Percentiles rank a stretch among this genome's conserved stretches.
These are phyloP conservation scores for Pollicipes pollicipes DNA, from an alignment of 1,140 invertebrate species.

Conservation along the genomic window DNA sequence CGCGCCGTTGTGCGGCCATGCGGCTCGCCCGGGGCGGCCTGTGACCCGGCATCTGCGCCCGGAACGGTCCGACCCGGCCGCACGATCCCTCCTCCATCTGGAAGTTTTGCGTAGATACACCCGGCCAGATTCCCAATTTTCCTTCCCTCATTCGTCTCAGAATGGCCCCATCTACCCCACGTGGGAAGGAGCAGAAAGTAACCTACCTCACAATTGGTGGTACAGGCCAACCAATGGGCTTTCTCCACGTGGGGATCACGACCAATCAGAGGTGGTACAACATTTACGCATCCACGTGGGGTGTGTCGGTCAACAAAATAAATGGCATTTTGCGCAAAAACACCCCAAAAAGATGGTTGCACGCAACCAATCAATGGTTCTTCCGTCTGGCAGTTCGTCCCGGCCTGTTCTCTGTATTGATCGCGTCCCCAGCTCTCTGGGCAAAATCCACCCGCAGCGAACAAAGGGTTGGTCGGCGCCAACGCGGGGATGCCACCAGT, in stretches of 20 bases:
- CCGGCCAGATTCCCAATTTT: not conserved
- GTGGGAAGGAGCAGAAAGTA: too few relatives aligned
- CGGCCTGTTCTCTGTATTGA: not conserved
- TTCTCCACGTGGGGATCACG: not conserved
- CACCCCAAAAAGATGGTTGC: constrained; percentile 1
- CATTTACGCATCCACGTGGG: not conserved
- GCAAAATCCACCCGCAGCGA: not conserved
- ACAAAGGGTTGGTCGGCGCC: not conserved
- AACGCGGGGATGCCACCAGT: not conserved
- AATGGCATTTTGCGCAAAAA: not conserved
- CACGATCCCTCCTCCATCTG: not conserved
- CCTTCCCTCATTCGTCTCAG: not conserved
- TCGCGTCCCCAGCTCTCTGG: not conserved
- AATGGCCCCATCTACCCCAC: not conserved
- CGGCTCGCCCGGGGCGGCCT: too few relatives aligned
- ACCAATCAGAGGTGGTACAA: not conserved
- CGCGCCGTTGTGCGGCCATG: too few relatives aligned
- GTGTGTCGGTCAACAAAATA: not conserved
- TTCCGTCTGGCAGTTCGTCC: not conserved
- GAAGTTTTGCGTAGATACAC: not conserved
- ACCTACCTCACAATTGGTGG: too few relatives aligned
- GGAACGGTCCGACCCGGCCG: not conserved
- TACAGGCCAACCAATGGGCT: not conserved
- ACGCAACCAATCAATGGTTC: not conserved
- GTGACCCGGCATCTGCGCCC: not conserved